Evolutionary conservation across 2,888 invertebrate genomes (phyloP).

Genomic region (Cerceris rybyensis): DNA sequence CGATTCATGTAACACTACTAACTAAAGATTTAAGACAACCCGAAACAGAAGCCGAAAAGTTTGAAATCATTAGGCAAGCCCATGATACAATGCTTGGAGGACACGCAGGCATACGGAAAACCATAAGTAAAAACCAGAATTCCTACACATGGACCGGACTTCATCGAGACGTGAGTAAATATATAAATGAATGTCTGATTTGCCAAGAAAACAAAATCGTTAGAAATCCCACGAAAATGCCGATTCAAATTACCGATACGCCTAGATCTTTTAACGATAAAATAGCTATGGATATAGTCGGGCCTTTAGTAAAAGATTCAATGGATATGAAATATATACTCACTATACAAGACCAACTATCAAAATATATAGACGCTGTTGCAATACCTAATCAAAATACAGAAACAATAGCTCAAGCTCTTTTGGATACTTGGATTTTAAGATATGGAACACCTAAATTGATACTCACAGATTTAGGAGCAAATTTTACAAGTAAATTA

Average conservation of each 20-base stretch:
- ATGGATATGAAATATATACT: not conserved
- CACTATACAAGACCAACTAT: slow-evolving; percentile 9
- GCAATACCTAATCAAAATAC: not conserved
- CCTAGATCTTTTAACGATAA: not conserved
- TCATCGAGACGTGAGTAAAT: not conserved
- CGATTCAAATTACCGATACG: slow-evolving; percentile 6
- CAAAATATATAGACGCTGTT: not conserved
- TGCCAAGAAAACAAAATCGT: slow-evolving; percentile 11
- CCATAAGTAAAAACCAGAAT: not conserved
- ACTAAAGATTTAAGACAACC: not conserved
- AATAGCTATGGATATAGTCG: slow-evolving; percentile 2
- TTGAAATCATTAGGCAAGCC: not conserved
- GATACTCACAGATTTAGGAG: not conserved
- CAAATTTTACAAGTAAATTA: not conserved
- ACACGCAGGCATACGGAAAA: not conserved
- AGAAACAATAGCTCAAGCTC: slow-evolving; percentile 2
- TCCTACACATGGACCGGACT: slow-evolving; percentile 4
- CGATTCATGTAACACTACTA: not conserved
- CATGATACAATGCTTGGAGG: not conserved
- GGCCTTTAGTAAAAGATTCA: not conserved
- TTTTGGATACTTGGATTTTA: not conserved
- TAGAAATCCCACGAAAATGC: not conserved
- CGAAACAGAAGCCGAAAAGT: not conserved
- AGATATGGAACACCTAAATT: not conserved
- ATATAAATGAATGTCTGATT: not conserved